Conservation (phyloP, 2,888 invertebrate species). For the Sialis fuliginosa region DNA sequence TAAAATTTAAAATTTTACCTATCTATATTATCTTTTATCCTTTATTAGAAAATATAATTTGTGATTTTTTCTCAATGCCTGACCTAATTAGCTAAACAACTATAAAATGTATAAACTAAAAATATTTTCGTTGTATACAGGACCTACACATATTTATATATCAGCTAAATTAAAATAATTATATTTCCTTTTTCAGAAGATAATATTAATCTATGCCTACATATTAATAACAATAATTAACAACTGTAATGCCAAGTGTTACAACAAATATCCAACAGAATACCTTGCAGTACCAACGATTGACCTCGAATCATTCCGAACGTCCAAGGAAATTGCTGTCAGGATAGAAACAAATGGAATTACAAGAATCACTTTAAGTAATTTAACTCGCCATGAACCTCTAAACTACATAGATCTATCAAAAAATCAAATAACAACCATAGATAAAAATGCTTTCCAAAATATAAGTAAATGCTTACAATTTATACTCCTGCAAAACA, state of each 20-base stretch:
- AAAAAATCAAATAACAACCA: neutral
- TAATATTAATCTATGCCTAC: too few relatives aligned
- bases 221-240: too few relatives aligned
- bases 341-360: neutral
- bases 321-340: neutral
- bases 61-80: too few relatives aligned
- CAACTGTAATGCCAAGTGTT: neutral
- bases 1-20: too few relatives aligned
- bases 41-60: too few relatives aligned
- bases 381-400: neutral
- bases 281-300: neutral
- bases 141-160: too few relatives aligned
- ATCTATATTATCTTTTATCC: too few relatives aligned
- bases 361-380: neutral
- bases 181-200: too few relatives aligned
- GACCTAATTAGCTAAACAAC: too few relatives aligned
- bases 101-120: too few relatives aligned
- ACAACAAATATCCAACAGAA: neutral
- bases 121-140: too few relatives aligned
- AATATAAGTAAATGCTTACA: neutral
- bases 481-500: neutral
- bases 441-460: neutral
- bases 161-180: too few relatives aligned
- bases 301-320: neutral
- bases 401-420: neutral